Evolutionary conservation across 1,140 invertebrate genomes (phyloP).

Genomic region (Eriocheir sinensis): DNA sequence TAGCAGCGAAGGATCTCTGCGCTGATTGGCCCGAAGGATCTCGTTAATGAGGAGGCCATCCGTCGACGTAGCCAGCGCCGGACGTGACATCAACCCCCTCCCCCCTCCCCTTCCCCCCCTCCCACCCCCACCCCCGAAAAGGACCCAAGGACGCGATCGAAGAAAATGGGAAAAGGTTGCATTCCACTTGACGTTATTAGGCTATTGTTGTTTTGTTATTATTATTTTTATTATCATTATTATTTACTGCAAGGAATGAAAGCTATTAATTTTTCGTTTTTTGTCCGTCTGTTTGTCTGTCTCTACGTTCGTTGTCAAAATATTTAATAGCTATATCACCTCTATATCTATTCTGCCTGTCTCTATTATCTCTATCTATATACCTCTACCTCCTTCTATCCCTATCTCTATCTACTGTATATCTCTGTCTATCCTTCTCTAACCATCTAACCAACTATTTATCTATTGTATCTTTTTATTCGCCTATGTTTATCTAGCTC

Average conservation of each 20-base stretch:
- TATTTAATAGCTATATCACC: not conserved
- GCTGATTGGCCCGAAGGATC: not conserved
- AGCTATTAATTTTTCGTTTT: not conserved
- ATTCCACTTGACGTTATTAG: not conserved
- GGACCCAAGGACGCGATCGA: not conserved
- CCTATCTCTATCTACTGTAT: too few species aligned
- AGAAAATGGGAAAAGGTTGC: not conserved
- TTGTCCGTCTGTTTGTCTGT: not conserved
- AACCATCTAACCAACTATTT: too few species aligned
- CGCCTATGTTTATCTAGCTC: too few species aligned
- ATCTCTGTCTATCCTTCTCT: too few species aligned
- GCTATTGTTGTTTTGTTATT: conserved; percentile 37
- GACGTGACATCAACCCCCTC: conserved; percentile 16
- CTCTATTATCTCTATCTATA: not conserved
- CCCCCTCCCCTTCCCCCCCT: not conserved
- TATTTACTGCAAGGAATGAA: not conserved
- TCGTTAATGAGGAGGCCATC: not conserved
- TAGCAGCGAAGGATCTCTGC: not conserved
- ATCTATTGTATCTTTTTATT: too few species aligned
- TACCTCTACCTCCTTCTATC: not conserved
- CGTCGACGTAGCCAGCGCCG: conserved; percentile 41
- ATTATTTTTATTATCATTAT: conserved; percentile 12
- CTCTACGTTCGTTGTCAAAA: not conserved
- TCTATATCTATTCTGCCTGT: not conserved
- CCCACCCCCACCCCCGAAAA: not conserved